Evolutionary conservation across 2,797 vertebrate species (phyloP).

Genomic region (Chaetodon trifasciatus): DNA sequence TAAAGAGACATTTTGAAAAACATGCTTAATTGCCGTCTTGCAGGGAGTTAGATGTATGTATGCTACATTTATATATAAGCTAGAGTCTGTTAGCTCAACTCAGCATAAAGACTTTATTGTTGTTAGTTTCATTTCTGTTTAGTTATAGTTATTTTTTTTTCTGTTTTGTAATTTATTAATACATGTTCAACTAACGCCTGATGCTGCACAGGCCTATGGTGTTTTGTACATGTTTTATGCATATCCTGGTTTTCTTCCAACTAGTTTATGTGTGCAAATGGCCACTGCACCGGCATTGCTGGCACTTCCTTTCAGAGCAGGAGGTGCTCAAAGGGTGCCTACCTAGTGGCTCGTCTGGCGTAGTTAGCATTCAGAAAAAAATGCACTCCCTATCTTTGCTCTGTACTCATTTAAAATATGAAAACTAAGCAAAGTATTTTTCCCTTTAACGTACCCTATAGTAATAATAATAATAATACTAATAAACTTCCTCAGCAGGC

Average conservation of each 20-base stretch:
- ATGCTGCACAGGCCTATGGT: conserved; percentile 2
- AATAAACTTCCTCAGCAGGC: not conserved
- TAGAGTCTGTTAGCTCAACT: not conserved
- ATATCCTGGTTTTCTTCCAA: conserved; percentile 11
- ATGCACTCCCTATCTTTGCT: conserved; percentile 22
- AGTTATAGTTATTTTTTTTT: not conserved
- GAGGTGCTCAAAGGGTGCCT: conserved; percentile 42
- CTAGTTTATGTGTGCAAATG: conserved; percentile 37
- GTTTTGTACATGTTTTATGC: not conserved
- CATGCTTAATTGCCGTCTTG: not conserved
- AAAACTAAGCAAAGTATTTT: not conserved
- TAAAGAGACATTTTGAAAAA: not conserved
- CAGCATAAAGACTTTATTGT: not conserved
- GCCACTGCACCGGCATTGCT: conserved; percentile 25
- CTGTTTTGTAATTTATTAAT: not conserved
- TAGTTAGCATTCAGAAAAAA: conserved; percentile 24
- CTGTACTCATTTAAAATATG: not conserved
- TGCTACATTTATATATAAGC: not conserved
- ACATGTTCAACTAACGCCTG: not conserved
- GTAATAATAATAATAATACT: not conserved
- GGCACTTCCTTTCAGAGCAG: conserved; percentile 47
- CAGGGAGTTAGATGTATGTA: not conserved
- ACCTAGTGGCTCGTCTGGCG: conserved; percentile 35
- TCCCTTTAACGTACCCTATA: not conserved
- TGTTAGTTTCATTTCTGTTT: not conserved